Evolutionary conservation across 1,140 invertebrate genomes (phyloP).

Genomic region (Drosophila eugracilis): DNA sequence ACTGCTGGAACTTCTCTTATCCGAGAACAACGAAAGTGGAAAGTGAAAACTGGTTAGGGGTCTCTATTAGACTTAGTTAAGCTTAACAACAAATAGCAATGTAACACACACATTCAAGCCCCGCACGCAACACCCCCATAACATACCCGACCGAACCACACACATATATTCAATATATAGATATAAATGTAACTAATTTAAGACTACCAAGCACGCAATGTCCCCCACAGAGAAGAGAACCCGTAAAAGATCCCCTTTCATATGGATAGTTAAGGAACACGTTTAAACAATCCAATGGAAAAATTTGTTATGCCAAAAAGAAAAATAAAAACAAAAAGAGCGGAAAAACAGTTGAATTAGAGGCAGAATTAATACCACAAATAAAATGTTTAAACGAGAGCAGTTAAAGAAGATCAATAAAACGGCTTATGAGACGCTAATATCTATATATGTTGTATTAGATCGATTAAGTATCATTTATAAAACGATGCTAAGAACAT

Average conservation of each 20-base stretch:
- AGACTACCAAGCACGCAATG: slow-evolving; percentile 52
- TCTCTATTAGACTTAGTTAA: slow-evolving; percentile 43
- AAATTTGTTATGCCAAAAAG: slow-evolving; percentile 71
- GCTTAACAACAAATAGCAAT: slow-evolving; percentile 50
- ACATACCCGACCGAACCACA: slow-evolving; percentile 29
- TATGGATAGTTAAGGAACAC: slow-evolving; percentile 43
- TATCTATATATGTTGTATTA: slow-evolving; percentile 77
- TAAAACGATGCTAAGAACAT: slow-evolving; percentile 53
- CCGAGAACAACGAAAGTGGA: neutral
- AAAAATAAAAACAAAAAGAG: slow-evolving; percentile 5
- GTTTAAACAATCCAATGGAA: slow-evolving; percentile 37
- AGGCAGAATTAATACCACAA: slow-evolving; percentile 15
- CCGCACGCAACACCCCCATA: slow-evolving; percentile 20
- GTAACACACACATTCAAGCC: slow-evolving; percentile 51
- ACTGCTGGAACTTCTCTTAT: neutral
- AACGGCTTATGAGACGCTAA: slow-evolving; percentile 77
- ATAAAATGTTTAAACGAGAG: slow-evolving; percentile 31
- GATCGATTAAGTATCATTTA: slow-evolving; percentile 65
- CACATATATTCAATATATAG: slow-evolving; percentile 57
- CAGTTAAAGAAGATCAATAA: slow-evolving; percentile 31
- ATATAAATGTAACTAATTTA: slow-evolving; percentile 65
- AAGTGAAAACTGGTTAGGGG: neutral
- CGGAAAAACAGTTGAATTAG: slow-evolving; percentile 13
- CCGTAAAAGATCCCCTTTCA: slow-evolving; percentile 34
- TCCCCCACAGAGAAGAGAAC: slow-evolving; percentile 23